Base-by-base conservation (phyloP, 1,140 invertebrate species). In the Caerostris extrusa region DNA sequence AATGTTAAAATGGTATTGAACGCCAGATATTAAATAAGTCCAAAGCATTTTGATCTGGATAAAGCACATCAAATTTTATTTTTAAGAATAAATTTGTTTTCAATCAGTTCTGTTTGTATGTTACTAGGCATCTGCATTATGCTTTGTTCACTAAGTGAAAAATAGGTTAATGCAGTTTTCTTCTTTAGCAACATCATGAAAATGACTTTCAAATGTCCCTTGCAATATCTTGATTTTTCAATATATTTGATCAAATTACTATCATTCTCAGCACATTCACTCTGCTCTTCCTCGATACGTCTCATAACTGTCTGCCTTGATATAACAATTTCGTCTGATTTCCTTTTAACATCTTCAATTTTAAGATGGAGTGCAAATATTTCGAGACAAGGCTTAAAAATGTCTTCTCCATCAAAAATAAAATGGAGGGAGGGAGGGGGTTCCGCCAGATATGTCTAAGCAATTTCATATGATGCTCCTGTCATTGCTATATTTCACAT, bases 1-100 rank as follows among this genome's bases (percentile, higher is more conserved):
- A 89, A 64, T 89, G 57, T 89, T 88, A 19, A 88, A 5, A 88
- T 61, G 5, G 58, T 61, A 88, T 5, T 64, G 86, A 88, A 61
- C 7, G 58, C 58, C 60, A 88, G 34, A 88, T 61, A 64, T 88
- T 88, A 67, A 88, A n/a, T 57, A 19, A 5, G 57, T 67, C 50
- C 34, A 58, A 50, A 61, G 4, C 86, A 64, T 67, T 88, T 88
- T 64, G 86, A 55, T 61, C 57, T 50, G 17, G 17, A 67, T 5
- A 67, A 67, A 88, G 57, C 19, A 14, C 14, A 64, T 64, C 7
- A 88, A 88, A 61, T n/a, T 88, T 1, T 34, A 34, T 88, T n/a
- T 88, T 14, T 5, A 58, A 57, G 17, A 88, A 61, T 64, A 50
- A 17, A 0, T 88, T 88, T 64, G 7, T 61, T 50, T 61, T 67